Conservation (phyloP, 2,113 vertebrate species). For the Pterocles burchelli region DNA sequence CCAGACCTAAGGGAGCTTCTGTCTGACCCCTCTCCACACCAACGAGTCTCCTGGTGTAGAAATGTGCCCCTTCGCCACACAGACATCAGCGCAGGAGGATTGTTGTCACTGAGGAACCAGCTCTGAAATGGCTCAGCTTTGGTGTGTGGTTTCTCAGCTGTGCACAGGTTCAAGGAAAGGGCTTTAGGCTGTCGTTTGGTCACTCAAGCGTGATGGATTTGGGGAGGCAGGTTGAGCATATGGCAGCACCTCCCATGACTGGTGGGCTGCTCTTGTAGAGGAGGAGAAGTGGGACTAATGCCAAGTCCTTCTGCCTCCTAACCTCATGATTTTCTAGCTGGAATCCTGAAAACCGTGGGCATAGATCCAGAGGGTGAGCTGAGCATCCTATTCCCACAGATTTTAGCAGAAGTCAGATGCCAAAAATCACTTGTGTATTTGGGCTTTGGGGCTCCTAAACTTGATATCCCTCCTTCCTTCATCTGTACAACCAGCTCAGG, state of each 20-base stretch:
- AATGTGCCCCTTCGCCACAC: neutral
- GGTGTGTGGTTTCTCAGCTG: neutral
- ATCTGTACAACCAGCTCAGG: accelerated
- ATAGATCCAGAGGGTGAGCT: neutral
- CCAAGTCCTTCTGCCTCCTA: conserved; percentile 20
- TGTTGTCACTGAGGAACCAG: neutral
- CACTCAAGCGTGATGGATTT: neutral
- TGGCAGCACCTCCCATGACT: conserved; percentile 26
- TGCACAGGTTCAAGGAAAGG: neutral
- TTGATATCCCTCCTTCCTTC: accelerated
- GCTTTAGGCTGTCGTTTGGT: neutral
- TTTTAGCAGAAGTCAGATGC: neutral
- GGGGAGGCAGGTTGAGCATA: conserved; percentile 33
- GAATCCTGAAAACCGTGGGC: conserved; percentile 26
- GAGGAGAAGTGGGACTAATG: neutral
- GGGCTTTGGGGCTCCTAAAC: neutral
- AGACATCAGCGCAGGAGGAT: neutral
- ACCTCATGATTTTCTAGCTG: neutral
- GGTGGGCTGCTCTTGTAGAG: neutral
- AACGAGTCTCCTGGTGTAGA: neutral
- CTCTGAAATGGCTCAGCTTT: neutral
- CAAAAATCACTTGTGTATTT: neutral
- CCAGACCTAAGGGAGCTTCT: neutral
- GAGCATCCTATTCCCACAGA: neutral
- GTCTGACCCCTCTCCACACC: neutral